Conservation (phyloP, 23 tunicate genomes). For the Phallusia fumigata region DNA sequence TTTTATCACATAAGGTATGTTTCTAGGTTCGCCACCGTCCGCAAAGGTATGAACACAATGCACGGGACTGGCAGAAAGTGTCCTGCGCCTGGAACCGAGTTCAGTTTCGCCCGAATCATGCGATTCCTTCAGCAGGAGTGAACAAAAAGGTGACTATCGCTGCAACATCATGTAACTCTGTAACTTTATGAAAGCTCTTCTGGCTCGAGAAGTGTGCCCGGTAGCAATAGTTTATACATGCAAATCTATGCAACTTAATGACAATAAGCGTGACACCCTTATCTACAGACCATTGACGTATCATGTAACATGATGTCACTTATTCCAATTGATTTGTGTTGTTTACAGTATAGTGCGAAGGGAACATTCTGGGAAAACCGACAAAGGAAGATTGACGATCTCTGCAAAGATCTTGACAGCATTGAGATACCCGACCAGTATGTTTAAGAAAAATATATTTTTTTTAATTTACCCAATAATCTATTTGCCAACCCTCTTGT, state of each 20-base stretch:
- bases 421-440: background rate
- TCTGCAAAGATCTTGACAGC: background rate
- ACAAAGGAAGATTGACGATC: background rate
- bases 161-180: no score
- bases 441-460: background rate
- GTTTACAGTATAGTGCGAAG: background rate
- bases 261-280: no score
- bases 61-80: slow-evolving; percentile 59
- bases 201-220: no score
- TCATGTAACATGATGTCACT: no score
- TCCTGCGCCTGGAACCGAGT: slow-evolving; percentile 57
- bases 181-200: no score
- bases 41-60: slow-evolving; percentile 29
- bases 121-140: background rate
- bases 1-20: no score
- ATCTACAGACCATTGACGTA: no score
- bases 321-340: no score
- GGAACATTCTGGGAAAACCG: slow-evolving; percentile 4
- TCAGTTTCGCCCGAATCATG: slow-evolving; percentile 28
- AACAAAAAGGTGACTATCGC: background rate
- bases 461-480: background rate
- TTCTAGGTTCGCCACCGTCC: slow-evolving; percentile 42
- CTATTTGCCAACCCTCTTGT: no score
- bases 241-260: no score
- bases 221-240: no score